These are phyloP conservation scores for Leptodactylus fuscus DNA, from an alignment of 2,113 vertebrate species.

Conservation along the genomic window DNA sequence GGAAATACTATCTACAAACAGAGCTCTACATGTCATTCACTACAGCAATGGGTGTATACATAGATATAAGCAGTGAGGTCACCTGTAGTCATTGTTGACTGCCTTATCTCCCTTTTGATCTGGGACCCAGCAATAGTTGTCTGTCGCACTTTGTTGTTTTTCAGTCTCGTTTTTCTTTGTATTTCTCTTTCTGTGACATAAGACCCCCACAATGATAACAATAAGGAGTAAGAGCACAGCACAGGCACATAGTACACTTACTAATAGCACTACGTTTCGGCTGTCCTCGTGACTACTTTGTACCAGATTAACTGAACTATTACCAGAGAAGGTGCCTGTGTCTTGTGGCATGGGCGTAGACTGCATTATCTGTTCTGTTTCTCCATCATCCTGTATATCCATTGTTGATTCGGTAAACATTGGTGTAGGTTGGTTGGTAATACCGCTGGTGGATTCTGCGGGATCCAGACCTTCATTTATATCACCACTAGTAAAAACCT, in stretches of 20 bases:
- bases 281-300: not conserved
- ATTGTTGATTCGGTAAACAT: not conserved
- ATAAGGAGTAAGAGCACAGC: conserved; percentile 72
- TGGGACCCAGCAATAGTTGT: conserved; percentile 77
- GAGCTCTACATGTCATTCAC: not conserved
- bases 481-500: not conserved
- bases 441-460: not conserved
- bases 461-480: not conserved
- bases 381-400: not conserved
- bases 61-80: conserved; percentile 45
- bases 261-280: conserved; percentile 68
- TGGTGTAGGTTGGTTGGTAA: fast-evolving
- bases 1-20: not conserved
- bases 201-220: conserved; percentile 69
- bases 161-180: conserved; percentile 62
- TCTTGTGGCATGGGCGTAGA: not conserved
- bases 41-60: not conserved
- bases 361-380: not conserved
- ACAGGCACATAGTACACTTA: conserved; percentile 75
- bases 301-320: not conserved
- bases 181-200: conserved; percentile 69
- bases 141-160: conserved; percentile 64
- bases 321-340: not conserved
- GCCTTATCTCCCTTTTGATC: conserved; percentile 66
- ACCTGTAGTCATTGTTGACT: conserved; percentile 69